These are phyloP conservation scores for Chloropsis hardwickii DNA, from an alignment of 2,113 vertebrate species.

Conservation along the genomic window DNA sequence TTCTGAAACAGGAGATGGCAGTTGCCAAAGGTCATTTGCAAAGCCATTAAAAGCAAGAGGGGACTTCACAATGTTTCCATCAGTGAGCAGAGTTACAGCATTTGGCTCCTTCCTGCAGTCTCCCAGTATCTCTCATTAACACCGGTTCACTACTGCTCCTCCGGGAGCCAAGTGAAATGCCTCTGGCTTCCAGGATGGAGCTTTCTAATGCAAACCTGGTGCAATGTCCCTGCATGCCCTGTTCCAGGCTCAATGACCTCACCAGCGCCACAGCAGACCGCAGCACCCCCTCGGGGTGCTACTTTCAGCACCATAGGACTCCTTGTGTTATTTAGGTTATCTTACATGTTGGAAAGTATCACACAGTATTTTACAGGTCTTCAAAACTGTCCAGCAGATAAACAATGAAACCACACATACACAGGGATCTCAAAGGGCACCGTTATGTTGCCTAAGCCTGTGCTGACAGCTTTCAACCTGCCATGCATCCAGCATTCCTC, in stretches of 20 bases:
- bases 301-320: background rate
- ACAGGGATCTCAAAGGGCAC: background rate
- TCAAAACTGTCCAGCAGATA: background rate
- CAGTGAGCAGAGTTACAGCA: background rate
- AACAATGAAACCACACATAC: background rate
- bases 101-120: constrained; percentile 18
- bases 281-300: background rate
- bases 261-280: background rate
- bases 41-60: background rate
- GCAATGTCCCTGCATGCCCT: background rate
- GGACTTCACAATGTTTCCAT: constrained; percentile 11
- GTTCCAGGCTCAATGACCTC: background rate
- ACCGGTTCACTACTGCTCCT: constrained; percentile 1
- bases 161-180: constrained; percentile 26
- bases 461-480: background rate
- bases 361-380: background rate
- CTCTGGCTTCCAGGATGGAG: constrained; percentile 5
- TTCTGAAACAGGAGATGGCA: constrained; percentile 31
- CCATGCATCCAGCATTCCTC: background rate
- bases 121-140: constrained; percentile 57
- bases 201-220: background rate
- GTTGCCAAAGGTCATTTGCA: constrained; percentile 28
- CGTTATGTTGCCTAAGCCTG: background rate
- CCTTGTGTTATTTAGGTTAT: background rate
- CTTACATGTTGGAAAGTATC: background rate